These are phyloP conservation scores for Moxostoma hubbsi DNA, from an alignment of 2,797 vertebrate genomes.

Conservation along the genomic window DNA sequence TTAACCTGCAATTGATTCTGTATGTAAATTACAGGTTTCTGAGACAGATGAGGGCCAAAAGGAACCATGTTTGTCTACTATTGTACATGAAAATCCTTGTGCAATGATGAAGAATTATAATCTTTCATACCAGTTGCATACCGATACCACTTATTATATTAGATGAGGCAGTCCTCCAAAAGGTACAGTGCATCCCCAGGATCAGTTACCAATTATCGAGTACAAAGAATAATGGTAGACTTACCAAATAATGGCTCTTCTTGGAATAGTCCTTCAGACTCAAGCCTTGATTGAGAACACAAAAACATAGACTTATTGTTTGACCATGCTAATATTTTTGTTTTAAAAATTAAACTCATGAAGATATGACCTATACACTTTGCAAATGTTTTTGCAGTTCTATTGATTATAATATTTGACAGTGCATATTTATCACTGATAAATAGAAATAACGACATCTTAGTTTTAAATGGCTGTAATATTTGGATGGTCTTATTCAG, in stretches of 20 bases:
- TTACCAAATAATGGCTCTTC: conserved; percentile 19
- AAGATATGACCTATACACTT: background rate
- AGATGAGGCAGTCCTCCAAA: too few species aligned
- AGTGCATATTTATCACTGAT: background rate
- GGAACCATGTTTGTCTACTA: too few species aligned
- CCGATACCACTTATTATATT: too few species aligned
- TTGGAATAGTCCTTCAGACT: background rate
- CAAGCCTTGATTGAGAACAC: conserved; percentile 22
- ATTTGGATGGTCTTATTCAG: background rate
- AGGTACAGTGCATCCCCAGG: background rate
- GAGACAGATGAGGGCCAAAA: background rate
- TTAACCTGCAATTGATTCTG: conserved; percentile 76
- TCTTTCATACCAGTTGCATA: too few species aligned
- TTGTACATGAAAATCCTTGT: too few species aligned
- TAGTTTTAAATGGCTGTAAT: background rate
- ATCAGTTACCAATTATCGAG: background rate
- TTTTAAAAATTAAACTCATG: background rate
- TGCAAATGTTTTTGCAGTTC: background rate
- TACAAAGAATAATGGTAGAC: background rate
- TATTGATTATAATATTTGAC: background rate
- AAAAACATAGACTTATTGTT: background rate
- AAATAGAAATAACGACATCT: background rate
- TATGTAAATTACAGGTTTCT: background rate
- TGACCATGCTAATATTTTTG: background rate
- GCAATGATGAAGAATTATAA: too few species aligned